phyloP scores from a whole-genome alignment of 2,888 invertebrate genomes.

The Melinaea menophilus region DNA sequence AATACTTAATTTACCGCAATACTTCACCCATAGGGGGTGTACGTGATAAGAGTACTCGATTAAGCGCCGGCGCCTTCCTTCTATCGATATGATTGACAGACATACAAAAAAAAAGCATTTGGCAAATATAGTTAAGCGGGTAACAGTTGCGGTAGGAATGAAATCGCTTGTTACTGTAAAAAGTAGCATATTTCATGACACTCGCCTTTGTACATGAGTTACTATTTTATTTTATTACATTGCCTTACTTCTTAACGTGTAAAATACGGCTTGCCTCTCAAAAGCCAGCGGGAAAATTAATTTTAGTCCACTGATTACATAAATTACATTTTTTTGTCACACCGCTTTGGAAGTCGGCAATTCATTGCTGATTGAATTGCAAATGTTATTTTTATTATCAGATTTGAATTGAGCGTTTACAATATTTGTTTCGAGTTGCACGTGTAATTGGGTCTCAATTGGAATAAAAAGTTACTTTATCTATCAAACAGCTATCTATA shows the following conservation, averaged over 20 bases:
- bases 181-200: constrained; percentile 14
- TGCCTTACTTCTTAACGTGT: constrained; percentile 12
- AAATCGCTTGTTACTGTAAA: constrained; percentile 12
- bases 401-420: constrained; percentile 1
- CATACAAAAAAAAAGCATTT: constrained; percentile 44
- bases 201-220: constrained; percentile 5
- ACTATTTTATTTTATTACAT: constrained; percentile 20
- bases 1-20: constrained; percentile 8
- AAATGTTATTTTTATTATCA: constrained; percentile 1
- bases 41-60: constrained; percentile 15
- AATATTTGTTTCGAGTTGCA: background rate
- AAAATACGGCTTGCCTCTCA: constrained; percentile 1
- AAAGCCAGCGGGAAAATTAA: constrained; percentile 8
- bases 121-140: constrained; percentile 18
- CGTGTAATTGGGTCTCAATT: background rate
- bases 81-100: constrained; percentile 46
- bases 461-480: background rate
- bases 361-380: constrained; percentile 11
- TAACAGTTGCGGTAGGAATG: constrained; percentile 21
- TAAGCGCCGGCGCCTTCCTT: constrained; percentile 23
- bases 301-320: constrained; percentile 15
- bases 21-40: constrained; percentile 8
- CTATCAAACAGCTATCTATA: no score
- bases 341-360: background rate
- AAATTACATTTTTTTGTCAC: constrained; percentile 17